These are phyloP conservation scores for Andrena camellia DNA, from an alignment of 2,888 invertebrate species.

Conservation along the genomic window DNA sequence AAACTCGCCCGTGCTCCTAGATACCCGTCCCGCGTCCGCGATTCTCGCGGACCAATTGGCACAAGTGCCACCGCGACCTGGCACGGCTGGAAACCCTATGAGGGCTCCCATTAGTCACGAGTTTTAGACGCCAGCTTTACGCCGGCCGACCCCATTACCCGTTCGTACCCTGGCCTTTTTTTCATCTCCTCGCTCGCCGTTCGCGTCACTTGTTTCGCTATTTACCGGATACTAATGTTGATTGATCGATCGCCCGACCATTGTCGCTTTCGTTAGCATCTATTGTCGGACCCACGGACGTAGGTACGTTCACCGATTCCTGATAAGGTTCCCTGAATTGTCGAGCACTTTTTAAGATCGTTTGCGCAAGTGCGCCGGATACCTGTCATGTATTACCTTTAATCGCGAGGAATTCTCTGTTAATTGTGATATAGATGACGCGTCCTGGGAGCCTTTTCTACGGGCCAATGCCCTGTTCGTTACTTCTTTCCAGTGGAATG, in stretches of 20 bases:
- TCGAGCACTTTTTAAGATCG: not conserved
- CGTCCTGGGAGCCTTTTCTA: not conserved
- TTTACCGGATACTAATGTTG: slow-evolving; percentile 44
- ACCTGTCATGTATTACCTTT: not conserved
- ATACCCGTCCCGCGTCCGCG: slow-evolving; percentile 23
- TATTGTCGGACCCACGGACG: slow-evolving; percentile 28
- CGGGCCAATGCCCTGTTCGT: too few relatives aligned
- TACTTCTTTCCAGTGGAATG: too few relatives aligned
- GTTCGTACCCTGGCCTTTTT: slow-evolving; percentile 1
- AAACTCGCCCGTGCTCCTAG: slow-evolving; percentile 61
- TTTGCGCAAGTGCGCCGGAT: not conserved
- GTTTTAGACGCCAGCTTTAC: slow-evolving; percentile 18
- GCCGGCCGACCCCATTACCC: not conserved
- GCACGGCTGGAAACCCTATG: slow-evolving; percentile 1
- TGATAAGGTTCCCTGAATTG: slow-evolving; percentile 8
- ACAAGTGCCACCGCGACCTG: not conserved
- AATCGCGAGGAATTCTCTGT: not conserved
- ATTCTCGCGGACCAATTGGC: slow-evolving; percentile 12
- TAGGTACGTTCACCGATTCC: slow-evolving; percentile 34
- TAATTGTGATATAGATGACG: slow-evolving; percentile 29
- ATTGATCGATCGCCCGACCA: slow-evolving; percentile 39
- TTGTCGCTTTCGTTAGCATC: slow-evolving; percentile 50
- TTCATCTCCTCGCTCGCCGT: not conserved
- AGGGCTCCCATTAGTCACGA: slow-evolving; percentile 40
- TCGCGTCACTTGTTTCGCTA: slow-evolving; percentile 30